Evolutionary conservation across 2,888 invertebrate species (phyloP).

Genomic region (Lithophane ornitopus): DNA sequence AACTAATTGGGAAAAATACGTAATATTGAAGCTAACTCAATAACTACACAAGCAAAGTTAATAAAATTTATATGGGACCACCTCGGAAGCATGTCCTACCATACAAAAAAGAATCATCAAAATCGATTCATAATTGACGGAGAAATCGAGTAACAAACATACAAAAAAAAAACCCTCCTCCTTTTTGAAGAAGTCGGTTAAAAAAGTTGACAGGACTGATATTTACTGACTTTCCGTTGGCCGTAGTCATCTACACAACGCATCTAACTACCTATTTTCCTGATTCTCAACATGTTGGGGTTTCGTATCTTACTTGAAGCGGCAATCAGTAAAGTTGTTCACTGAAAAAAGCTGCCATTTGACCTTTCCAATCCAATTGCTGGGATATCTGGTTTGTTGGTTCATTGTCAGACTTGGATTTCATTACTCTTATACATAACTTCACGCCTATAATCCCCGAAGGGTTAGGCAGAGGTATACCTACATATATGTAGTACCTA

Average conservation of each 20-base stretch:
- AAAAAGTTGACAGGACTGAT: too few relatives aligned
- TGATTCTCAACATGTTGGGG: not conserved
- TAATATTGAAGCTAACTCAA: too few relatives aligned
- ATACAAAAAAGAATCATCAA: too few relatives aligned
- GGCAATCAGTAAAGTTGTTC: constrained; percentile 5
- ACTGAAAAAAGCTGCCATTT: constrained; percentile 1
- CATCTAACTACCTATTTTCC: not conserved
- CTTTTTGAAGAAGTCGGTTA: too few relatives aligned
- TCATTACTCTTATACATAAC: not conserved
- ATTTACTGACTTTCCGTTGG: not conserved
- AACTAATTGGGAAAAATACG: too few relatives aligned
- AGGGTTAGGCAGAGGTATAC: not conserved
- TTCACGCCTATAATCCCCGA: not conserved
- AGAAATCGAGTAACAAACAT: too few relatives aligned
- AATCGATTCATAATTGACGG: too few relatives aligned
- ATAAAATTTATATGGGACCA: too few relatives aligned
- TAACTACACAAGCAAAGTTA: too few relatives aligned
- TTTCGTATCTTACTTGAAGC: constrained; percentile 18
- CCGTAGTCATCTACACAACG: not conserved
- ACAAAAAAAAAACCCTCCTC: too few relatives aligned
- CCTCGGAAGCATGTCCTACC: too few relatives aligned
- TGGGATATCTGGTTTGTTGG: constrained; percentile 3
- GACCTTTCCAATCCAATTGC: constrained; percentile 3
- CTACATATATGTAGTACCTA: not conserved
- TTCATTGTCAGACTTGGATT: not conserved